Evolutionary conservation across 1,140 invertebrate genomes (phyloP).

Genomic region (Drosophila santomea): DNA sequence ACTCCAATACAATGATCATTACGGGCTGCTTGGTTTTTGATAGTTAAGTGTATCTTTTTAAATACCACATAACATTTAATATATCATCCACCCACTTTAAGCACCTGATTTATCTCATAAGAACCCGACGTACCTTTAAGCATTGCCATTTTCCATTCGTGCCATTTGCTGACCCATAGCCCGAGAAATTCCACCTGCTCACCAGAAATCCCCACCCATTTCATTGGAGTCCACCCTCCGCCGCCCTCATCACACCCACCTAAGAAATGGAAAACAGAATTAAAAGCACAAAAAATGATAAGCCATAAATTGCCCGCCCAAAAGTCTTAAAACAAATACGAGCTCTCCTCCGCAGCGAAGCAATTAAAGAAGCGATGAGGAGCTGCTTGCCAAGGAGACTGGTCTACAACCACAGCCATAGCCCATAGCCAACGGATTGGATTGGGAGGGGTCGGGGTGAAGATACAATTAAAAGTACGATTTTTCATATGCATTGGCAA

Average conservation of each 20-base stretch:
- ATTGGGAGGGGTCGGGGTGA: slow-evolving; percentile 9
- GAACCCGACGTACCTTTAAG: neutral
- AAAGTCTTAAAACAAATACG: slow-evolving; percentile 62
- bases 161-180: slow-evolving; percentile 40
- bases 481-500: slow-evolving; percentile 61
- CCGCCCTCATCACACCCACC: slow-evolving; percentile 35
- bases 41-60: neutral
- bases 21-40: neutral
- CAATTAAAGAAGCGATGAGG: slow-evolving; percentile 66
- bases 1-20: neutral
- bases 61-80: too few species aligned
- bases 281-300: slow-evolving; percentile 65
- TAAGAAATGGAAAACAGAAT: slow-evolving; percentile 27
- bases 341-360: slow-evolving; percentile 37
- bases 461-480: slow-evolving; percentile 69
- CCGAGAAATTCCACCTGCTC: slow-evolving; percentile 27
- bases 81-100: neutral
- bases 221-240: neutral
- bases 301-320: slow-evolving; percentile 58
- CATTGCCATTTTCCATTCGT: slow-evolving; percentile 2
- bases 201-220: slow-evolving; percentile 6
- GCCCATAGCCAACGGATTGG: slow-evolving; percentile 2
- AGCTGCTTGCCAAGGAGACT: neutral
- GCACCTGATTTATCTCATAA: neutral
- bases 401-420: neutral